These are phyloP conservation scores for Pyrrhia umbra DNA, from an alignment of 2,888 invertebrate genomes.

Conservation along the genomic window DNA sequence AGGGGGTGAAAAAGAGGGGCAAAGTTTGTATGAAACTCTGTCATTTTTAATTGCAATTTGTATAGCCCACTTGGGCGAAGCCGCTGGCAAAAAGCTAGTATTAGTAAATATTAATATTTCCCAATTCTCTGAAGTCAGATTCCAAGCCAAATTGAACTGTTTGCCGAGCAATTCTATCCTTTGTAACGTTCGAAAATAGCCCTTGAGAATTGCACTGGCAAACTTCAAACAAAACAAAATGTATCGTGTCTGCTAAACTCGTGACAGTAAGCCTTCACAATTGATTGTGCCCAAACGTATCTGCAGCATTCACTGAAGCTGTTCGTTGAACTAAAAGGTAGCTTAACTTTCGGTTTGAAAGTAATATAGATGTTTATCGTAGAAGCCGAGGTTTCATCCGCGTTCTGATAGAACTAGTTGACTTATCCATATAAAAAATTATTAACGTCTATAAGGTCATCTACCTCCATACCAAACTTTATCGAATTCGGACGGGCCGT, in stretches of 20 bases:
- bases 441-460: no score
- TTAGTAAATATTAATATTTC: no score
- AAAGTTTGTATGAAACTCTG: no score
- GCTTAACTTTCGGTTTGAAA: background rate
- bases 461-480: no score
- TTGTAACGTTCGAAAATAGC: background rate
- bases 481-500: no score
- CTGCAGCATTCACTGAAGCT: background rate
- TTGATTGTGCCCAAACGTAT: constrained; percentile 1
- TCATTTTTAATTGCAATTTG: no score
- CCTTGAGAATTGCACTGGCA: background rate
- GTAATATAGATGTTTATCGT: background rate
- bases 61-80: no score
- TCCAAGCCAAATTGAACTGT: background rate
- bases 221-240: constrained; percentile 8
- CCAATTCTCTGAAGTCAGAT: background rate
- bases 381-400: no score
- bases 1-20: no score
- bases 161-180: background rate
- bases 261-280: constrained; percentile 8
- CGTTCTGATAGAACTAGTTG: no score
- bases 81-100: no score
- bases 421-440: no score
- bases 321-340: background rate
- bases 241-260: constrained; percentile 8